Conservation (phyloP, 1,140 invertebrate species). For the Pomacea maculata region DNA sequence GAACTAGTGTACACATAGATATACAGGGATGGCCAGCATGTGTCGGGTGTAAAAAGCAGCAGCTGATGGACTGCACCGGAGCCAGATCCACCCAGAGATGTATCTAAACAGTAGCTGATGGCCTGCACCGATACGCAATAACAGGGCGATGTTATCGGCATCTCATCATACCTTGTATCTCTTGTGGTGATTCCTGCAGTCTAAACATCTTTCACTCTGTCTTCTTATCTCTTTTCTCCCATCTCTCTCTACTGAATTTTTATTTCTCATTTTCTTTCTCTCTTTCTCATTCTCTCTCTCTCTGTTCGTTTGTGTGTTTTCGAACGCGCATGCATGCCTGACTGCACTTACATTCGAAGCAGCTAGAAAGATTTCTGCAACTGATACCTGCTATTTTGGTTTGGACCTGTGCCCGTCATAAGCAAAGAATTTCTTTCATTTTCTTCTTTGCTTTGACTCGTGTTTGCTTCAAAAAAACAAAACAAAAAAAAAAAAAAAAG, state of each 20-base stretch:
- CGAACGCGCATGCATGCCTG: not conserved
- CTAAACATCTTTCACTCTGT: slow-evolving; percentile 1
- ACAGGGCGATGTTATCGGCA: not conserved
- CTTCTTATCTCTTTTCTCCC: not conserved
- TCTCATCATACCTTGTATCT: not conserved
- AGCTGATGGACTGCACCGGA: slow-evolving; percentile 11
- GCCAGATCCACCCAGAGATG: not conserved
- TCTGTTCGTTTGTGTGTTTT: not conserved
- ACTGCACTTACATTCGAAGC: too few species aligned
- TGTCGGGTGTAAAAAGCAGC: slow-evolving; percentile 22
- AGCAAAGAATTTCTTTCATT: too few species aligned
- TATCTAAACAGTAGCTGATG: not conserved
- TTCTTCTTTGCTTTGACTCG: too few species aligned
- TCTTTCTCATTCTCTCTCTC: not conserved
- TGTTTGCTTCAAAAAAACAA: too few species aligned
- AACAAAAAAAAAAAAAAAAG: not conserved
- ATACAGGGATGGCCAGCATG: too few species aligned
- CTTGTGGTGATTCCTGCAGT: not conserved
- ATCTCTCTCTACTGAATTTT: not conserved
- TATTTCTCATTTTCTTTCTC: not conserved
- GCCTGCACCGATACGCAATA: not conserved
- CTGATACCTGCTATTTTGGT: too few species aligned
- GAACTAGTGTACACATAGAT: too few species aligned
- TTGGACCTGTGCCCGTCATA: too few species aligned
- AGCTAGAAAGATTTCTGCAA: too few species aligned